Evolutionary conservation across 2,888 invertebrate species (phyloP), one percentile per base, ranked within the genome.

Genomic region (Schizotus pectinicornis): DNA sequence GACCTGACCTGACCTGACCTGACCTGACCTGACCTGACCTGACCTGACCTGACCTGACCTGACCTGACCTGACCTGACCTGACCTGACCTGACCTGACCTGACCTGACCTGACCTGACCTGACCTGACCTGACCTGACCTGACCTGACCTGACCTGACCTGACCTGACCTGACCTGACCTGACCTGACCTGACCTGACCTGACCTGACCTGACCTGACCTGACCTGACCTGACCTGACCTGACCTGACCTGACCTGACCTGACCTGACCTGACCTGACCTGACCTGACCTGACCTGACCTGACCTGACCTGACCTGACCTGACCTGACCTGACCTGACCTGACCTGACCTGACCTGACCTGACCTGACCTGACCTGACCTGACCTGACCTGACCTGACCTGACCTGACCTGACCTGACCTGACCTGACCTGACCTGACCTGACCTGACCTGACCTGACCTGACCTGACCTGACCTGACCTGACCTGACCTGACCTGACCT

Each of bases 211-310:
- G 46, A 55, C 55, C 55, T 50, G 46, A 55, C 55, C 55, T 38
- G 46, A 55, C 61, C 56, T 46, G 48, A 58, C 63, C 58, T 52
- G 48, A 59, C 63, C 61, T 55, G 50, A 63, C 63, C 63, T 58
- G 38, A 61, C 62, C 56, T 46, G 49, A 60, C 59, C 59, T 43
- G 47, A 52, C 47, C 47, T 49, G 52, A 61, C 61, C 58, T 61
- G 43, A 62, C 57, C 60, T 54, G 47, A 60, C 59, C 56, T 60
- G 47, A 62, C 59, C 59, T 53, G 51, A 56, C 56, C 59, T 54
- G 42, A 62, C 60, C 59, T 53, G 39, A 53, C 57, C 57, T 56
- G 46, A 62, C 59, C 56, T 57, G 30, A 62, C 62, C 56, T 49
- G 48, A 60, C 62, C 60, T 57, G 56, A 62, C 59, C 56, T 60